Conservation (phyloP, 2,797 vertebrate species). For the Molossus molossus region DNA sequence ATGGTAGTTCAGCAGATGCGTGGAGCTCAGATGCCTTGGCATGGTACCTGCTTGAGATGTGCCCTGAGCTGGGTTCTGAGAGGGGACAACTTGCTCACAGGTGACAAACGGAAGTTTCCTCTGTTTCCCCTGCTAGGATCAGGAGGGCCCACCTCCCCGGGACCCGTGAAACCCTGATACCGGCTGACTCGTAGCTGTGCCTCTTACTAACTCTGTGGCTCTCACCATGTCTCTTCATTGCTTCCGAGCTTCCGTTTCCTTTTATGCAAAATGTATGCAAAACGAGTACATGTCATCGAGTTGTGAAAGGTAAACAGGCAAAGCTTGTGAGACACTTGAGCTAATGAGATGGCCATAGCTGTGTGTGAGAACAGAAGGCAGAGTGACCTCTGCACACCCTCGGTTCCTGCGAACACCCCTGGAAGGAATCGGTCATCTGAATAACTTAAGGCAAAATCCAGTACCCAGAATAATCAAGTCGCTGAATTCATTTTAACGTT, state of each 20-base stretch:
- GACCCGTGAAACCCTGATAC: neutral
- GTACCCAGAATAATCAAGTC: neutral
- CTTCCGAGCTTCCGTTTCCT: constrained; percentile 68
- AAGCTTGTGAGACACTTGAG: constrained; percentile 71
- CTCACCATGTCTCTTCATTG: neutral
- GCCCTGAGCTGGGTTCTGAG: neutral
- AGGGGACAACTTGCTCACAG: neutral
- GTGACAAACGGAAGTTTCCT: neutral
- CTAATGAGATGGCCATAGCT: neutral
- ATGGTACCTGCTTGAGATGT: rapidly evolving
- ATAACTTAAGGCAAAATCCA: constrained; percentile 56
- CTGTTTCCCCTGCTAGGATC: neutral
- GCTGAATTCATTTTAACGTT: neutral
- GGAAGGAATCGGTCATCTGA: neutral
- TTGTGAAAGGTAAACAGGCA: constrained; percentile 77
- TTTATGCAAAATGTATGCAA: constrained; percentile 82
- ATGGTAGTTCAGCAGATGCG: rapidly evolving
- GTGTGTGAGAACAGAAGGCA: constrained; percentile 15
- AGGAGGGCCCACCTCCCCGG: neutral
- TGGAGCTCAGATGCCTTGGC: neutral
- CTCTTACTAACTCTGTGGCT: neutral
- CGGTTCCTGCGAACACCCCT: neutral
- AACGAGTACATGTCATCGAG: neutral
- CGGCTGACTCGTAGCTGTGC: neutral
- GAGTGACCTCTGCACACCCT: constrained; percentile 33